Evolutionary conservation across 2,797 vertebrate genomes (phyloP).

Genomic region (Dallia pectoralis): DNA sequence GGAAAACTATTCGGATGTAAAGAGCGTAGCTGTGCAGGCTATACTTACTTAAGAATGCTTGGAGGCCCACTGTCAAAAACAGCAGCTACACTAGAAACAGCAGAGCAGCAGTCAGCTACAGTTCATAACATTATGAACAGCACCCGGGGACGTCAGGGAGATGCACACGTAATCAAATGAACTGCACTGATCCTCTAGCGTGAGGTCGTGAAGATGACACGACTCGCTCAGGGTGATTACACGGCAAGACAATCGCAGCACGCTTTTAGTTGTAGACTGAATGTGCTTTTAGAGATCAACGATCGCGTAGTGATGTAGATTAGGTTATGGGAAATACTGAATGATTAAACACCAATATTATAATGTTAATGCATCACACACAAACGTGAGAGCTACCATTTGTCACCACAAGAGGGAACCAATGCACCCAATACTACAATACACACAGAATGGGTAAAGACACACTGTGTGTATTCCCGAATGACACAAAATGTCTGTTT

Average conservation of each 20-base stretch:
- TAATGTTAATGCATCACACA: not conserved
- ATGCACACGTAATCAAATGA: not conserved
- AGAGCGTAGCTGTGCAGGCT: conserved; percentile 18
- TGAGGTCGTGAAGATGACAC: not conserved
- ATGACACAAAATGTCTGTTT: conserved; percentile 8
- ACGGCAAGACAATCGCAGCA: not conserved
- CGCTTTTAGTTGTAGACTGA: not conserved
- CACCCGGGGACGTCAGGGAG: not conserved
- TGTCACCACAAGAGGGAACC: conserved; percentile 65
- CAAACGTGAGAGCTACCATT: not conserved
- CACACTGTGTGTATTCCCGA: not conserved
- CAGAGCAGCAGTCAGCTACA: conserved; percentile 31
- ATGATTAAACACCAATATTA: not conserved
- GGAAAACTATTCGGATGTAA: not conserved
- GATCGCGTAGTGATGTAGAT: not conserved
- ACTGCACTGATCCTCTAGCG: not conserved
- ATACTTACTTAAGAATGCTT: conserved; percentile 62
- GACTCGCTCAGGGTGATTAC: not conserved
- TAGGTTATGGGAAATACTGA: not conserved
- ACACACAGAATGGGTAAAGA: not conserved
- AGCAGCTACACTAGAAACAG: conserved; percentile 24
- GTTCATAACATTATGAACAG: not conserved
- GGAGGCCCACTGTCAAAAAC: conserved; percentile 49
- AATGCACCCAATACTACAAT: conserved; percentile 21
- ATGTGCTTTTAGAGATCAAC: not conserved